phyloP scores from a whole-genome alignment of 1,140 invertebrate species.

The Oreohelix idahoensis region DNA sequence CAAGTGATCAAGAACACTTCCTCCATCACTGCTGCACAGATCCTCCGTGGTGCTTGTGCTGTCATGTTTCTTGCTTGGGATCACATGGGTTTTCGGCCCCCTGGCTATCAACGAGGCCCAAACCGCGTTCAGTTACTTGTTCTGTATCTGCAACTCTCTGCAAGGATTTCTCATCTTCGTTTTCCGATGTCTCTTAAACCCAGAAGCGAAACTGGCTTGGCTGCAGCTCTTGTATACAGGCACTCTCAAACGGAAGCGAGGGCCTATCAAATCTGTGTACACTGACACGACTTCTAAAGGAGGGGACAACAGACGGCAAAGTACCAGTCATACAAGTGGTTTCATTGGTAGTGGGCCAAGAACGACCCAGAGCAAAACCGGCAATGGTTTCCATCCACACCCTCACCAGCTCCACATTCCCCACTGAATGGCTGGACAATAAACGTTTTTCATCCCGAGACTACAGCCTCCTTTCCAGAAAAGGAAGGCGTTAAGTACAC shows the following conservation, averaged over 20 bases:
- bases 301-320: constrained; percentile 31
- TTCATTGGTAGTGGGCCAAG: constrained; percentile 27
- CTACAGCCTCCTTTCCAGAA: no score
- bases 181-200: constrained; percentile 75
- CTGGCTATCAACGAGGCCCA: constrained; percentile 74
- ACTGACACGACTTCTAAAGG: constrained; percentile 56
- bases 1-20: neutral
- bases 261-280: constrained; percentile 62
- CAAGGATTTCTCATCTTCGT: constrained; percentile 77
- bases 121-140: constrained; percentile 75
- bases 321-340: constrained; percentile 42
- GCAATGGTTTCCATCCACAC: no score
- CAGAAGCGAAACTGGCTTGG: constrained; percentile 75
- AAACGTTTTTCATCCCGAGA: no score
- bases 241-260: constrained; percentile 64
- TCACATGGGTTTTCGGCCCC: constrained; percentile 77
- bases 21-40: constrained; percentile 55
- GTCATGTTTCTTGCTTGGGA: constrained; percentile 76
- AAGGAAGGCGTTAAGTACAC: no score
- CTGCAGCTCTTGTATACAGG: constrained; percentile 69
- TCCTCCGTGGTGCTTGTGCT: constrained; percentile 75
- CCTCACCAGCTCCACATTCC: no score
- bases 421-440: no score
- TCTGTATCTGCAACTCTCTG: constrained; percentile 75
- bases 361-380: no score